These are phyloP conservation scores for Sarcophaga rosellei DNA, from an alignment of 2,888 invertebrate species.

Conservation along the genomic window DNA sequence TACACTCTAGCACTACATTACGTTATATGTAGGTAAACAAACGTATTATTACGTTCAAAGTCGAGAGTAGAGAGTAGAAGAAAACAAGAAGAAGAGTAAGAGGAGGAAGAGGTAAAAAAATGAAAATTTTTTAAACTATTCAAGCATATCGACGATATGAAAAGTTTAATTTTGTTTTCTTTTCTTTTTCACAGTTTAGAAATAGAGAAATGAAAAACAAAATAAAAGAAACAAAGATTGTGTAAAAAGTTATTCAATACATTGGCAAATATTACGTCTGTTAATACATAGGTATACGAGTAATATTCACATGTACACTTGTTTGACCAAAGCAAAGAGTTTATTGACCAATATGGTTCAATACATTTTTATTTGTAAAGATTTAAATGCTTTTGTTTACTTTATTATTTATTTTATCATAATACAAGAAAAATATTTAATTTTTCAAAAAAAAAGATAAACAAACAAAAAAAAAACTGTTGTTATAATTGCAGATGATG, in stretches of 20 bases:
- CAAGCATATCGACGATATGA: constrained; percentile 6
- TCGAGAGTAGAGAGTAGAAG: background rate
- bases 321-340: background rate
- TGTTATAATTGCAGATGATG: constrained; percentile 81
- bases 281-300: no score
- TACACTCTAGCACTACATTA: background rate
- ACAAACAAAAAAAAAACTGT: background rate
- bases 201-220: background rate
- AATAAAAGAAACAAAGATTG: background rate
- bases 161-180: background rate
- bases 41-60: constrained; percentile 18
- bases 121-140: constrained; percentile 21
- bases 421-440: no score
- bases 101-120: no score
- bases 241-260: background rate
- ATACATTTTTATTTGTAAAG: no score
- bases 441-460: no score
- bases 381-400: background rate
- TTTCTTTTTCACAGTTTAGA: background rate
- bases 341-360: background rate
- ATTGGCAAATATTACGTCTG: background rate
- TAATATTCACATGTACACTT: background rate
- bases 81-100: background rate
- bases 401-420: background rate
- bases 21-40: constrained; percentile 7